Evolutionary conservation across 1,140 invertebrate species (phyloP).

Genomic region (Lasioglossum albipes): DNA sequence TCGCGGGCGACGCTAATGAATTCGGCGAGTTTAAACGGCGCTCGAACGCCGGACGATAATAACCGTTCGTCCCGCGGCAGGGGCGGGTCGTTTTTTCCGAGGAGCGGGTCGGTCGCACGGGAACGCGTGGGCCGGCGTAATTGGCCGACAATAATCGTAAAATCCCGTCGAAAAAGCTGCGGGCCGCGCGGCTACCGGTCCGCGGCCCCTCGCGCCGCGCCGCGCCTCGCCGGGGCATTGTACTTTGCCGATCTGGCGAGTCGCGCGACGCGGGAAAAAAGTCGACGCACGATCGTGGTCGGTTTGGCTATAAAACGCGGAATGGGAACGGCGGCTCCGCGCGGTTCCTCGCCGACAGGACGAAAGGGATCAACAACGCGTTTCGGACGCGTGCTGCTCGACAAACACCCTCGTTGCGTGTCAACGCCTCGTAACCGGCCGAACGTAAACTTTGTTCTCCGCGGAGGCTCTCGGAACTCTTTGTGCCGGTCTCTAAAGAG

Average conservation of each 20-base stretch:
- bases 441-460: constrained; percentile 10
- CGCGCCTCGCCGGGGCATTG: too few species aligned
- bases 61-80: neutral
- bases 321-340: neutral
- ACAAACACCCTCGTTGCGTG: constrained; percentile 9
- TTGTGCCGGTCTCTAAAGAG: neutral
- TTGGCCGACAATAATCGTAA: constrained; percentile 22
- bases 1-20: neutral
- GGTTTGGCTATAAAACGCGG: neutral
- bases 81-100: neutral
- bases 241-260: neutral
- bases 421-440: constrained; percentile 5
- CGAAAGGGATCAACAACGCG: neutral
- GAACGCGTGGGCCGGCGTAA: neutral
- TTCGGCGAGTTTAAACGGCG: constrained; percentile 6
- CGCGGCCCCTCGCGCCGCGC: too few species aligned
- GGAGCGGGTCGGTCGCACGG: neutral
- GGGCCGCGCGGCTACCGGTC: neutral
- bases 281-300: neutral
- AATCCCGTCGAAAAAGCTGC: neutral
- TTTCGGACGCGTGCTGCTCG: neutral
- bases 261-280: neutral
- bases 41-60: neutral
- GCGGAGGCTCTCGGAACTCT: constrained; percentile 6
- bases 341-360: neutral